Base-by-base conservation (phyloP, 92 coral and sea anemone species). In the Bergia puertoricense region DNA sequence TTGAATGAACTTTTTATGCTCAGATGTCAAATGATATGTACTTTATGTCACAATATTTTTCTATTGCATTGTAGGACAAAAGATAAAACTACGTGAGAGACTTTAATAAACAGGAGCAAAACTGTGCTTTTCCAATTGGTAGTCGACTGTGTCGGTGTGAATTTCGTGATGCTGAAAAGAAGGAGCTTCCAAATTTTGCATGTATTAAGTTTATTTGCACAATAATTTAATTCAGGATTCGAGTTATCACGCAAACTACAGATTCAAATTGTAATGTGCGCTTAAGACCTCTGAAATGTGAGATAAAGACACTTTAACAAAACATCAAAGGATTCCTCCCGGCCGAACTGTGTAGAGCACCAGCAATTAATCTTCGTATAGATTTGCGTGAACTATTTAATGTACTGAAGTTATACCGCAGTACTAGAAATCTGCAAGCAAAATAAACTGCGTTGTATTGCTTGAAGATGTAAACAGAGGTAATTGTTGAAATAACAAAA, bases 401-500 rank as follows among this genome's bases (percentile, higher is more conserved):
- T 16, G 50, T 51, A 79, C 48, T 37, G 37, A 54, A 54, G 59
- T 10, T 74, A 74, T n/a, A 13, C 67, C 46, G 15, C 38, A 36
- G 77, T 45, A 75, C n/a, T 44, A 41, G 39, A 40, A 57, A 68
- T 82, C 66, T 46, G 36, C 87, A 84, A 73, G 65, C 38, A 72
- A 84, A 84, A 67, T 56, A 39, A 84, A 71, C 79, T 82, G 6
- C 86, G 10, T 82, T 67, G 86, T 42, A 41, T 54, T 43, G 46
- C 71, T 82, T 71, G 54, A 84, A 48, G 78, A 48, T 71, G 87
- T 84, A 84, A 84, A 84, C 69, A 84, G 67, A 48, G 77, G 8
- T 84, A 71, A 84, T 84, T 84, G 87, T 62, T 68, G 79, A 69
- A 84, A 84, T 69, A 84, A 84, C 87, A 84, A 84, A 84, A 46